These are phyloP conservation scores for Cosmia pyralina DNA, from an alignment of 2,888 invertebrate genomes.

Conservation along the genomic window DNA sequence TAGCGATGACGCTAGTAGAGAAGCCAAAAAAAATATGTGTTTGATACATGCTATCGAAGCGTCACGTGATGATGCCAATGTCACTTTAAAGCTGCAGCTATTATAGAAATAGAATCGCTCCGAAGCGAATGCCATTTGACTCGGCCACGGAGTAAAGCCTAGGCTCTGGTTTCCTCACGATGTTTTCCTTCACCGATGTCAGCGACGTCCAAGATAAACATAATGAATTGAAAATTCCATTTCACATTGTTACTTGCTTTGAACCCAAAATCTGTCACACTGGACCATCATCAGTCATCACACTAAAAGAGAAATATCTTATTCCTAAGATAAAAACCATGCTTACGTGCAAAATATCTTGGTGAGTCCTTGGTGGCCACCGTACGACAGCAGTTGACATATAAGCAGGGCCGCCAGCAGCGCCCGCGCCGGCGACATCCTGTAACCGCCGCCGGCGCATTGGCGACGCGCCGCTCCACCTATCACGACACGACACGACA, in stretches of 20 bases:
- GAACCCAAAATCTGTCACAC: not conserved
- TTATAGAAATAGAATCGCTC: too few species aligned
- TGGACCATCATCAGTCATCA: not conserved
- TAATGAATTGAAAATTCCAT: not conserved
- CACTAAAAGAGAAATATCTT: not conserved
- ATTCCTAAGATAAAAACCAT: conserved; percentile 4
- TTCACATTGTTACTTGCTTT: not conserved
- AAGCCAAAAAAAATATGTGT: too few species aligned
- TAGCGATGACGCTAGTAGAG: too few species aligned
- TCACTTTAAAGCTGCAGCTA: too few species aligned
- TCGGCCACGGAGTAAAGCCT: too few species aligned
- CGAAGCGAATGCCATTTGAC: too few species aligned
- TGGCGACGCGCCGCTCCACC: conserved; percentile 83
- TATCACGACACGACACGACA: conserved; percentile 79
- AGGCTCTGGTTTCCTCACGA: not conserved
- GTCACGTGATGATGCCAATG: too few species aligned
- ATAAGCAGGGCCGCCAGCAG: conserved; percentile 87
- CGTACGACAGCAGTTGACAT: conserved; percentile 88
- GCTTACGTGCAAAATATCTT: conserved; percentile 89
- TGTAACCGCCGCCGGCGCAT: conserved; percentile 87
- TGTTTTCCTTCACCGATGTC: not conserved
- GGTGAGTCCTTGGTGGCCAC: conserved; percentile 90
- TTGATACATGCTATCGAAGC: too few species aligned
- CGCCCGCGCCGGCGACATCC: conserved; percentile 89
- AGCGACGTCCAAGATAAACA: not conserved